Percentiles rank a stretch among this genome's conserved stretches.
These are phyloP conservation scores for Aphelenchoides fujianensis DNA, from an alignment of 1,140 invertebrate species.

Conservation along the genomic window DNA sequence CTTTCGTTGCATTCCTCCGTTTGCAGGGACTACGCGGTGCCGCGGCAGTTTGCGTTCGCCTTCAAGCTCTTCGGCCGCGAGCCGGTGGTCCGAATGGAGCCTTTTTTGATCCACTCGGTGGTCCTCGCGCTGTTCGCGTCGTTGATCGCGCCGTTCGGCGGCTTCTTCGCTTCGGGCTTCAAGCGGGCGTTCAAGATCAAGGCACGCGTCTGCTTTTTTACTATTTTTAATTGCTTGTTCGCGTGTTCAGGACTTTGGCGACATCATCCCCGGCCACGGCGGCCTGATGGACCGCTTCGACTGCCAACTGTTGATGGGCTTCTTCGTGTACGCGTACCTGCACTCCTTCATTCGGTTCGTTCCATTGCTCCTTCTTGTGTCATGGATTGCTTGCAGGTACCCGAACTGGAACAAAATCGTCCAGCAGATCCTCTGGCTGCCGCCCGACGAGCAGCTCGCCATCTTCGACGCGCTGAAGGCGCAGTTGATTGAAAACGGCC, in stretches of 20 bases:
- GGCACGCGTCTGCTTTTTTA: constrained; percentile 69
- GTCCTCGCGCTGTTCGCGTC: constrained; percentile 86
- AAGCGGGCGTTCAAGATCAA: constrained; percentile 98
- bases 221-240: too few species aligned
- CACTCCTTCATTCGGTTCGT: constrained; percentile 77
- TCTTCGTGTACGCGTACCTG: constrained; percentile 97
- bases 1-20: constrained; percentile 34
- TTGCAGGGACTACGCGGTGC: constrained; percentile 53
- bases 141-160: constrained; percentile 96
- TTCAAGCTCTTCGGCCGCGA: constrained; percentile 43
- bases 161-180: constrained; percentile 98
- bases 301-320: constrained; percentile 97
- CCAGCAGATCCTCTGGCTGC: constrained; percentile 59
- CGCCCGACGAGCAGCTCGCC: constrained; percentile 52
- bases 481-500: constrained; percentile 37
- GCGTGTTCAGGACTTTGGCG: constrained; percentile 84
- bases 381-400: constrained; percentile 29
- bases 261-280: constrained; percentile 89
- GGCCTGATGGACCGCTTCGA: constrained; percentile 99
- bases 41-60: constrained; percentile 40
- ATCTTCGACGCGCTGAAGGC: constrained; percentile 47
- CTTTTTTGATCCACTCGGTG: constrained; percentile 89
- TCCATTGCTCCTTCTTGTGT: too few species aligned
- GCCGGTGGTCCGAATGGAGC: constrained; percentile 74
- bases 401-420: constrained; percentile 57